Base-by-base conservation (phyloP, 35 echinoderm and acorn worm species). In the Diadema setosum region DNA sequence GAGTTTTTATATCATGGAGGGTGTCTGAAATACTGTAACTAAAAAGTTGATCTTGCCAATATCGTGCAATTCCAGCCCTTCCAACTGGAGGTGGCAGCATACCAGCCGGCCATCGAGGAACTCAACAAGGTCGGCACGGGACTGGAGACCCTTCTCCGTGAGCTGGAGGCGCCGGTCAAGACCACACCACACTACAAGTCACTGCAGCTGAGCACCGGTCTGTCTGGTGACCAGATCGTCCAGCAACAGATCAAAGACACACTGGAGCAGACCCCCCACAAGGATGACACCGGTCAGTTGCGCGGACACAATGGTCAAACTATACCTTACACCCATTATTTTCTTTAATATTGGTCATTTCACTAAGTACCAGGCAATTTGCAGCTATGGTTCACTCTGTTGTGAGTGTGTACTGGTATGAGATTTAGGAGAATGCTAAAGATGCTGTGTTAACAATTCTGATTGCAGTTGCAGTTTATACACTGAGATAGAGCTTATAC, bases 181-280 rank as follows among this genome's bases (percentile, higher is more conserved):
- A 87, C 95, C 23, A 85, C 87, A 18, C 91, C 95, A 27, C 95
- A 97, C 76, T 88, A 93, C 26, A 44, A 92, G n/a, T 97, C 95
- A n/a, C 83, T 83, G 39, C 61, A 91, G 23, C 89, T 96, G 1
- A 82, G 94, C 29, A 81, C 84, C 11, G 87, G 78, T 39, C 81
- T 88, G 24, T 73, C 85, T 24, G 75, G 59, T 14, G 75, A 90
- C n/a, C 80, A 90, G 88, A 70, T 84, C 35, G 81, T 50, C 8
- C 75, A 65, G 32, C 44, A 70, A 23, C 84, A 81, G 84, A 87
- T 87, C 58, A 86, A 73, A 27, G 88, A 90, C 49, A 81, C 76
- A 12, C 60, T 87, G 59, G 85, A 87, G 30, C 58, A 65, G 15
- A 81, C 69, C 48, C 48, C 39, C 14, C 81, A 84, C 29, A 57